Evolutionary conservation across 2,888 invertebrate genomes (phyloP).

Genomic region (Orchestes rusci): DNA sequence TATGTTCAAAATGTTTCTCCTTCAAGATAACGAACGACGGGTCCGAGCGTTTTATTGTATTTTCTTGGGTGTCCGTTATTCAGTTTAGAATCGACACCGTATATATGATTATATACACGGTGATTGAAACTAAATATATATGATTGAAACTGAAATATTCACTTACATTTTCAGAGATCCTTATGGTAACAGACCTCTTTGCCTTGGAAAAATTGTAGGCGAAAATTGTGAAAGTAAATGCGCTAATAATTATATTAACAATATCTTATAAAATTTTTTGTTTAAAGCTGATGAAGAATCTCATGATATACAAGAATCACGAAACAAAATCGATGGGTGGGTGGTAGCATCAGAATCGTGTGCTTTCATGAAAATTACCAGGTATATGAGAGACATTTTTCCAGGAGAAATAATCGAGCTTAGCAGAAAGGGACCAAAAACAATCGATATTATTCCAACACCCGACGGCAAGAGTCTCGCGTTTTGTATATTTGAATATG

Average conservation of each 20-base stretch:
- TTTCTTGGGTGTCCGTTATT: too few species aligned
- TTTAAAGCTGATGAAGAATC: too few species aligned
- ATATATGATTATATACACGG: too few species aligned
- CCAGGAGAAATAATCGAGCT: constrained; percentile 94
- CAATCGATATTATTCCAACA: constrained; percentile 77
- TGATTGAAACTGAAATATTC: too few species aligned
- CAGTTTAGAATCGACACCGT: too few species aligned
- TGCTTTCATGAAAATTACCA: constrained; percentile 78
- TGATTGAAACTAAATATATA: too few species aligned
- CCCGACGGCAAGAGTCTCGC: constrained; percentile 74
- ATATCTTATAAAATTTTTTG: too few species aligned
- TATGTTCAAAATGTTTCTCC: too few species aligned
- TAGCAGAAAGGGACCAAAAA: constrained; percentile 73
- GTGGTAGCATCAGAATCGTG: constrained; percentile 97
- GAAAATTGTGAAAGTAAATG: constrained; percentile 24
- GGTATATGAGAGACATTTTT: constrained; percentile 84
- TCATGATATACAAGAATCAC: too few species aligned
- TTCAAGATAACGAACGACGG: too few species aligned
- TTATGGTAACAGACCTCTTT: constrained; percentile 95
- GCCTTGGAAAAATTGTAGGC: constrained; percentile 78
- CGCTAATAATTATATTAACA: not conserved
- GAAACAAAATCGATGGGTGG: constrained; percentile 64
- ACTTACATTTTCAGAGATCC: constrained; percentile 77
- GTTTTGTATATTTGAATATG: constrained; percentile 98
- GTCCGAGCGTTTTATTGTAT: too few species aligned